A percentile compares a stretch with the other conserved stretches of the same genome.
Evolutionary conservation across 2,888 invertebrate species (phyloP).

Genomic region (Ligdia adustata): DNA sequence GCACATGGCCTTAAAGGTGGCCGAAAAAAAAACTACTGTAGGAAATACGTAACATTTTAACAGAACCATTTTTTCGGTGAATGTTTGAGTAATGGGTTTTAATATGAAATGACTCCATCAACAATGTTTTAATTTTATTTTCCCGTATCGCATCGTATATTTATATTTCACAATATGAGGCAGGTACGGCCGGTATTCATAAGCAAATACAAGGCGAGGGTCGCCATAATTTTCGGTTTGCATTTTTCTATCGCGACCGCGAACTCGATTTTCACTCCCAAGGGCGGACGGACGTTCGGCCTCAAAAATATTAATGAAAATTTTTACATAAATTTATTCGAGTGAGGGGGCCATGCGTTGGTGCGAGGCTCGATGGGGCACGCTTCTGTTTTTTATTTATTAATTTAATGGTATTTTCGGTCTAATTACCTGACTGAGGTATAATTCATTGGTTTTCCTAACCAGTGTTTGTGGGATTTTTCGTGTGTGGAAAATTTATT

Average conservation of each 20-base stretch:
- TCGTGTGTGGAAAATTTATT: constrained; percentile 52
- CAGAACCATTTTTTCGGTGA: constrained; percentile 34
- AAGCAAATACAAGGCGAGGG: constrained; percentile 82
- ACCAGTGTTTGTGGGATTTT: constrained; percentile 64
- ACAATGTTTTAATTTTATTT: constrained; percentile 71
- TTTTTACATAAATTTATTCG: constrained; percentile 85
- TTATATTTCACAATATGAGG: constrained; percentile 64
- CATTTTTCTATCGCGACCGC: constrained; percentile 84
- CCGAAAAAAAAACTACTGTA: constrained; percentile 47
- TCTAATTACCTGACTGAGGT: constrained; percentile 82
- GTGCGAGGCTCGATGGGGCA: constrained; percentile 67
- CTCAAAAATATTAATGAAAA: constrained; percentile 84
- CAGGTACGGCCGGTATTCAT: constrained; percentile 77
- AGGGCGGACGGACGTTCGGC: constrained; percentile 79
- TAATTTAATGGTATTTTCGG: constrained; percentile 84
- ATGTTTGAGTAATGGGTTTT: constrained; percentile 45
- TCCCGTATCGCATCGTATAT: constrained; percentile 66
- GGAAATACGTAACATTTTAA: constrained; percentile 41
- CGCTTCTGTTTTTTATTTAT: constrained; percentile 82
- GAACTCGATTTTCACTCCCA: constrained; percentile 82
- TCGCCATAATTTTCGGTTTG: constrained; percentile 83
- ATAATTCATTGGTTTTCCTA: constrained; percentile 78
- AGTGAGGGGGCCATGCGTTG: constrained; percentile 77
- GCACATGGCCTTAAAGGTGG: constrained; percentile 51
- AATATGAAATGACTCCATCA: constrained; percentile 51